A percentile compares a stretch with the other conserved stretches of the same genome.
phyloP scores from a whole-genome alignment of 2,797 vertebrate genomes.

The Cynodonichthys magdalenae region DNA sequence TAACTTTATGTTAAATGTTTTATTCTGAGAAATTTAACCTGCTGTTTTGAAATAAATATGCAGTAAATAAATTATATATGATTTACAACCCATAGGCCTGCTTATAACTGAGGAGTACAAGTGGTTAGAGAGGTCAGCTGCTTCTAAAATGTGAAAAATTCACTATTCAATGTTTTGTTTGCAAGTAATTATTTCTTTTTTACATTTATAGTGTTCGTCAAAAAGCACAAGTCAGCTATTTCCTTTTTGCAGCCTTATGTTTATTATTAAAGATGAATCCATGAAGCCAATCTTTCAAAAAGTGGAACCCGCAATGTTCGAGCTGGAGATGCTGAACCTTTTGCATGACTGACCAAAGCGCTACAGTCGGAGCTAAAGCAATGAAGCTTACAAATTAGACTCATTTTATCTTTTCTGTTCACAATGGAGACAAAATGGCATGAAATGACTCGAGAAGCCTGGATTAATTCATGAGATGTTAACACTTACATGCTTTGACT shows the following conservation, averaged over 20 bases:
- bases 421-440: neutral
- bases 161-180: neutral
- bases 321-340: neutral
- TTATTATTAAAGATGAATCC: neutral
- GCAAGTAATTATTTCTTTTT: neutral
- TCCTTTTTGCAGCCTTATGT: neutral
- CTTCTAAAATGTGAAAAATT: neutral
- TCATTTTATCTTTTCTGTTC: neutral
- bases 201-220: neutral
- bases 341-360: neutral
- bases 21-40: constrained; percentile 1
- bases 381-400: neutral
- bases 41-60: neutral
- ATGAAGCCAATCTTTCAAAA: neutral
- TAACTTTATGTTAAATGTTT: constrained; percentile 8
- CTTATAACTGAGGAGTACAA: neutral
- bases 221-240: neutral
- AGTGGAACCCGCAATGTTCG: neutral
- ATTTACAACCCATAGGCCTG: neutral
- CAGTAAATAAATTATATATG: constrained; percentile 9
- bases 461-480: neutral
- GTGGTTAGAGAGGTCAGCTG: neutral
- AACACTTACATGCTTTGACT: neutral
- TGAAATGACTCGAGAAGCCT: neutral
- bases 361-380: neutral